A percentile compares a stretch with the other conserved stretches of the same genome.
Evolutionary conservation across 2,797 vertebrate genomes (phyloP).

Genomic region (Pseudochaenichthys georgianus): DNA sequence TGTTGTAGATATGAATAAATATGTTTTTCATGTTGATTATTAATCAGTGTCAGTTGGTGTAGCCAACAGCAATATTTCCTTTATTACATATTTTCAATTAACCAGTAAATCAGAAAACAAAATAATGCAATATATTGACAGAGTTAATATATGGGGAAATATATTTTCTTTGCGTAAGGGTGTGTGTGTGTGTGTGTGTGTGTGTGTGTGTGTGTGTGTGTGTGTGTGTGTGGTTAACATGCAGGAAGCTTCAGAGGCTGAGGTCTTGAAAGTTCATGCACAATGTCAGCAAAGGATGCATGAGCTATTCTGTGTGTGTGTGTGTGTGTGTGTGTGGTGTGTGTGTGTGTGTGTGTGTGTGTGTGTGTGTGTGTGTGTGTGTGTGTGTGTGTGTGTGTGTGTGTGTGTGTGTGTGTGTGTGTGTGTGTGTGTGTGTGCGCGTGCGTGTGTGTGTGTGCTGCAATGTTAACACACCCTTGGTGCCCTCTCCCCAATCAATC

Average conservation of each 20-base stretch:
- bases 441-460: constrained; percentile 33
- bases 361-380: background rate
- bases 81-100: no score
- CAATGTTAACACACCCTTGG: constrained; percentile 74
- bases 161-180: no score
- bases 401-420: constrained; percentile 14
- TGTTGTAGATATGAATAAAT: no score
- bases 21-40: no score
- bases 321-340: no score
- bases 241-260: constrained; percentile 52
- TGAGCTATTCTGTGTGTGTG: constrained; percentile 45
- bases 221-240: constrained; percentile 54
- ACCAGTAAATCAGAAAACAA: no score
- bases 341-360: no score
- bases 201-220: constrained; percentile 4
- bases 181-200: background rate
- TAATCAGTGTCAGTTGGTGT: no score
- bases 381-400: constrained; percentile 16
- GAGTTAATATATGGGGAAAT: no score
- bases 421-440: background rate
- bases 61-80: no score
- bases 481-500: constrained; percentile 81
- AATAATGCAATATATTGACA: no score
- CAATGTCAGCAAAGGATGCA: constrained; percentile 70
- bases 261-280: constrained; percentile 63